phyloP scores from a whole-genome alignment of 2,888 invertebrate species.

The Rhodophaea formosa region DNA sequence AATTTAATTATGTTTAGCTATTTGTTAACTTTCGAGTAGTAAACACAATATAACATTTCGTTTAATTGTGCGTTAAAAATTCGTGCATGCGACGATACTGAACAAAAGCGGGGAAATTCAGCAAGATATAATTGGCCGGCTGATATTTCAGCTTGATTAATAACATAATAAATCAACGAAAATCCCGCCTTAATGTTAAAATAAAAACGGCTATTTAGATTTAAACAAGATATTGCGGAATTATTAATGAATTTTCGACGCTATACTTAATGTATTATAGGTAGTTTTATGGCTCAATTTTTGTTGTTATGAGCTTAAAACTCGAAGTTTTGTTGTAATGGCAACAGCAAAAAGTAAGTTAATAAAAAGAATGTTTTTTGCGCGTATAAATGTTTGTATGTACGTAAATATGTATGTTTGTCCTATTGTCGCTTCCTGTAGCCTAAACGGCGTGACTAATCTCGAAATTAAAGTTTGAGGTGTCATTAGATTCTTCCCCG shows the following conservation, averaged over 20 bases:
- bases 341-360: no score
- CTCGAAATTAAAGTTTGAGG: no score
- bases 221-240: constrained; percentile 41
- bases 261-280: neutral
- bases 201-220: constrained; percentile 51
- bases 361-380: no score
- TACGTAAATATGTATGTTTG: no score
- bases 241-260: constrained; percentile 37
- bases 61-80: constrained; percentile 18
- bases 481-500: no score
- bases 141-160: constrained; percentile 69
- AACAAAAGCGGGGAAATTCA: constrained; percentile 46
- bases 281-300: neutral
- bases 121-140: constrained; percentile 63
- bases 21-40: no score
- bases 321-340: no score
- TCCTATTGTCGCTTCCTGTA: no score
- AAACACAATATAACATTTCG: constrained; percentile 21
- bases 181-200: constrained; percentile 51
- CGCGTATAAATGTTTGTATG: no score
- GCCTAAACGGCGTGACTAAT: no score
- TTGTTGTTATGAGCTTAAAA: no score
- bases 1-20: no score
- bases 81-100: constrained; percentile 25
- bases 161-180: constrained; percentile 61